Conservation (phyloP, 2,113 vertebrate species). For the Patagioenas fasciata region DNA sequence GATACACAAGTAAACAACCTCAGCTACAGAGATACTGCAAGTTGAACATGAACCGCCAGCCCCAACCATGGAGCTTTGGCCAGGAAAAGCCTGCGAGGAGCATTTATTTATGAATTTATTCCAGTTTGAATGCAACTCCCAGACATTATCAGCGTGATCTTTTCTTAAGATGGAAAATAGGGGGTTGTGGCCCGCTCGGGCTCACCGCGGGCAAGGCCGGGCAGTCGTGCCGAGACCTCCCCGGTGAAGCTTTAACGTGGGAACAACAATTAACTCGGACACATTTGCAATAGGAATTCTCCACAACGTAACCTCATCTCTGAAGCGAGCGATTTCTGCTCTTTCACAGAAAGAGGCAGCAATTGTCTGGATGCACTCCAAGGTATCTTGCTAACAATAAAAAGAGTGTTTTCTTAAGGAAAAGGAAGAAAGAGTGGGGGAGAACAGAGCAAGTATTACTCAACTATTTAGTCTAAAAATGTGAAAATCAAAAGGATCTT, state of each 20-base stretch:
- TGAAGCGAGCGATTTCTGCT: background rate
- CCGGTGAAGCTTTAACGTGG: background rate
- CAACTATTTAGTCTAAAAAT: conserved; percentile 76
- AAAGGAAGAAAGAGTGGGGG: conserved; percentile 46
- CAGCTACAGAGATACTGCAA: background rate
- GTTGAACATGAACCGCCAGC: background rate
- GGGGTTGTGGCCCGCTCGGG: background rate
- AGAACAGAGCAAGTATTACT: conserved; percentile 66
- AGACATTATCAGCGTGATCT: rapidly evolving
- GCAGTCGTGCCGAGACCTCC: background rate
- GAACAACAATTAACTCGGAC: background rate
- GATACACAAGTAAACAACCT: background rate
- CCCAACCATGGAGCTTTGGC: background rate
- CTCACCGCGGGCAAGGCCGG: no score
- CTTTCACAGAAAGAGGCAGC: conserved; percentile 14
- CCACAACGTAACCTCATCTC: background rate
- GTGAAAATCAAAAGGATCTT: conserved; percentile 74
- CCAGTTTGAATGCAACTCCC: background rate
- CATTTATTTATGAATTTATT: background rate
- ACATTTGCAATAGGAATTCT: background rate
- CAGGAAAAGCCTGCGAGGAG: background rate
- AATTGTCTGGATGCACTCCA: conserved; percentile 54
- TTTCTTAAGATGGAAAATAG: background rate
- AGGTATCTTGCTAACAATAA: conserved; percentile 57
- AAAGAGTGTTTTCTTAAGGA: conserved; percentile 69